Evolutionary conservation across 2,113 vertebrate genomes (phyloP).

Genomic region (Laticauda colubrina): DNA sequence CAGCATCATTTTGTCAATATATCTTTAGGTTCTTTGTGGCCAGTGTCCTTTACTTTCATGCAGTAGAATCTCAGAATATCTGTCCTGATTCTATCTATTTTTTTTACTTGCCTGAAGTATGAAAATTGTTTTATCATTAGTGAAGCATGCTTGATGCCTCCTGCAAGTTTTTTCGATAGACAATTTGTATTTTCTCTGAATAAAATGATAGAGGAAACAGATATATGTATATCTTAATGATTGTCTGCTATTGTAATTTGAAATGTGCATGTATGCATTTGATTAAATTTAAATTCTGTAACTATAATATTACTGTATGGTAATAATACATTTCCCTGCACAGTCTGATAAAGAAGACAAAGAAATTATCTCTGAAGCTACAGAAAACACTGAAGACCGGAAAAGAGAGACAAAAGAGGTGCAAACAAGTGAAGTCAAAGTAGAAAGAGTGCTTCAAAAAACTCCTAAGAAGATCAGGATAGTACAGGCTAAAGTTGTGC

Average conservation of each 20-base stretch:
- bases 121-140: not conserved
- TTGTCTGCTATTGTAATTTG: not conserved
- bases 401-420: constrained; percentile 76
- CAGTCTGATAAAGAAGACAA: constrained; percentile 82
- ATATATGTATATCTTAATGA: not conserved
- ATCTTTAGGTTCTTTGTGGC: not conserved
- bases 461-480: constrained; percentile 88
- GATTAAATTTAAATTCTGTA: not conserved
- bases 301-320: not conserved
- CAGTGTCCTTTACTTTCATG: not conserved
- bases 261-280: not conserved
- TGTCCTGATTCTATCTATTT: not conserved
- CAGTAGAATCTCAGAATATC: not conserved
- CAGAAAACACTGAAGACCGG: constrained; percentile 61
- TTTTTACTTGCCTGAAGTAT: not conserved
- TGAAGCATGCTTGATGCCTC: not conserved
- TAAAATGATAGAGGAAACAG: not conserved
- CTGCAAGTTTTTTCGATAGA: not conserved
- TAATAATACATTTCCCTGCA: constrained; percentile 29
- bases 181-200: not conserved
- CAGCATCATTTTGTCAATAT: not conserved
- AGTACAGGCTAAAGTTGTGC: constrained; percentile 83
- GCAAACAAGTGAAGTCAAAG: constrained; percentile 66
- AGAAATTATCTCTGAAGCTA: constrained; percentile 60
- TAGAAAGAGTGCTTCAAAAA: constrained; percentile 72